Conservation (phyloP, 2,797 vertebrate species). For the Channallabes apus region DNA sequence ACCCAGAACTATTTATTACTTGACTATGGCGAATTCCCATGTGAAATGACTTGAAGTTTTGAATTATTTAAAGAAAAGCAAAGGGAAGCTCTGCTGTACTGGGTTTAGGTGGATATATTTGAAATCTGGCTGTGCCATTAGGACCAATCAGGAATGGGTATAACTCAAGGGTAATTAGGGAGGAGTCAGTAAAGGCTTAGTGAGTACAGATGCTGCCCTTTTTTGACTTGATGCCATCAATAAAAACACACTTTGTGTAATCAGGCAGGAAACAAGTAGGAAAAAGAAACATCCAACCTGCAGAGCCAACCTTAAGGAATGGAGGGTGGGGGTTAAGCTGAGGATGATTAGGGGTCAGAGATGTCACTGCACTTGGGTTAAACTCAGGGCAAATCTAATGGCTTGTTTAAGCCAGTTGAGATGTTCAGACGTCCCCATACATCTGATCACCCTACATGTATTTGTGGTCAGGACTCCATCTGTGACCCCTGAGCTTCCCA, state of each 20-base stretch:
- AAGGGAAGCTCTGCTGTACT: conserved; percentile 12
- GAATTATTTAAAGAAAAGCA: conserved; percentile 31
- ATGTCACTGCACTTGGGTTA: conserved; percentile 49
- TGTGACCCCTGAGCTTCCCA: conserved; percentile 30
- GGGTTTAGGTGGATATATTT: conserved; percentile 18
- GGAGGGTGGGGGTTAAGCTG: conserved; percentile 56
- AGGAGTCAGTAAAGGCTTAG: conserved; percentile 42
- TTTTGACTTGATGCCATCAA: conserved; percentile 47
- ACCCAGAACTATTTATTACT: conserved; percentile 37
- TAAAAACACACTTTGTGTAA: conserved; percentile 57
- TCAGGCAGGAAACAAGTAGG: conserved; percentile 63
- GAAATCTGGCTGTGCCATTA: conserved; percentile 24
- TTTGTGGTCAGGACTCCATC: conserved; percentile 23
- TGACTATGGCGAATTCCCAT: conserved; percentile 38
- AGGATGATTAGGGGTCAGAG: conserved; percentile 70
- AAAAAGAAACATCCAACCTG: conserved; percentile 65
- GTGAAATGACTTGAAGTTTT: conserved; percentile 29
- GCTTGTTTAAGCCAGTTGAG: conserved; percentile 55
- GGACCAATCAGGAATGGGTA: conserved; percentile 22
- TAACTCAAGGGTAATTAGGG: conserved; percentile 41
- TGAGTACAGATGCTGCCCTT: conserved; percentile 56
- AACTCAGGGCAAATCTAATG: conserved; percentile 65
- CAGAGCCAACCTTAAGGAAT: conserved; percentile 38
- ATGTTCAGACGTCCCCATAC: conserved; percentile 35
- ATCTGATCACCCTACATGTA: conserved; percentile 18